A percentile compares a stretch with the other conserved stretches of the same genome.
These are phyloP conservation scores for Bujurquina vittata DNA, from an alignment of 2,113 vertebrate species.

Conservation along the genomic window DNA sequence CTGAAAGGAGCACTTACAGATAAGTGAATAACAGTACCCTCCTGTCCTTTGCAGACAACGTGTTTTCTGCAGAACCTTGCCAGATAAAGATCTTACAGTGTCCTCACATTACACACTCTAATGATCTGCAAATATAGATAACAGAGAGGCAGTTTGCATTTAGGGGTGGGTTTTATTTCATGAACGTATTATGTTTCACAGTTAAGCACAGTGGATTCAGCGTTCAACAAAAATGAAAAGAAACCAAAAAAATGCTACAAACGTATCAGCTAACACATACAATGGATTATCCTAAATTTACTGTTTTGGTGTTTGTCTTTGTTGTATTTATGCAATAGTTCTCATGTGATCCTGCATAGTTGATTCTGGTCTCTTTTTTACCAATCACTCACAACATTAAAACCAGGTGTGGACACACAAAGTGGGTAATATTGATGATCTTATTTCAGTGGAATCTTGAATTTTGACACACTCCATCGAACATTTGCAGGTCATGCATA, in stretches of 20 bases:
- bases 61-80: not conserved
- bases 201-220: not conserved
- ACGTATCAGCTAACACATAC: not conserved
- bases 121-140: not conserved
- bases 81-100: constrained; percentile 6
- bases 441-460: not conserved
- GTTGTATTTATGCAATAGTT: not conserved
- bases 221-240: not conserved
- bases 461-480: not conserved
- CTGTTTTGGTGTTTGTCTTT: not conserved
- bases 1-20: no score
- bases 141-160: not conserved
- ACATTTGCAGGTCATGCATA: not conserved
- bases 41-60: not conserved
- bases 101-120: not conserved
- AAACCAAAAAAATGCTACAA: not conserved
- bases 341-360: not conserved
- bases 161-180: constrained; percentile 23
- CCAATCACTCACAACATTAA: not conserved
- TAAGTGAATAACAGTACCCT: not conserved
- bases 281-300: not conserved
- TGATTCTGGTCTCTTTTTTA: accelerated
- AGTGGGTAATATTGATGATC: not conserved
- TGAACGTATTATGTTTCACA: not conserved
- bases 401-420: not conserved